These are phyloP conservation scores for Leptoclinus maculatus DNA, from an alignment of 2,797 vertebrate species.

Conservation along the genomic window DNA sequence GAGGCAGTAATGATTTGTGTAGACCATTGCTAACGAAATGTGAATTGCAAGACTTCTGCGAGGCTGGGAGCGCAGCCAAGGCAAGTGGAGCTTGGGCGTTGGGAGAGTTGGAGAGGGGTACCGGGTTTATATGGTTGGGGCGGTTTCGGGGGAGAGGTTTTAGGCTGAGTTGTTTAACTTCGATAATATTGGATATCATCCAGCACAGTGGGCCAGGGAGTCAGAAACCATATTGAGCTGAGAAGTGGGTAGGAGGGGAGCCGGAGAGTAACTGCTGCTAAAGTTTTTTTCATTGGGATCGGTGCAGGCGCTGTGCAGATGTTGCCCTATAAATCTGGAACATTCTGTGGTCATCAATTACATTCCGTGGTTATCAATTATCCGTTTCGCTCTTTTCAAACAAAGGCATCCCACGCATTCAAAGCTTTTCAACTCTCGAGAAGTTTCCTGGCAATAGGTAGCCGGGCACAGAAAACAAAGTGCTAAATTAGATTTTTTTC, in stretches of 20 bases:
- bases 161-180: slow-evolving; percentile 62
- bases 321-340: slow-evolving; percentile 85
- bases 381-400: slow-evolving; percentile 69
- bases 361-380: slow-evolving; percentile 85
- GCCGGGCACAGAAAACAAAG: slow-evolving; percentile 45
- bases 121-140: slow-evolving; percentile 60
- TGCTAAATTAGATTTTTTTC: slow-evolving; percentile 58
- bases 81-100: slow-evolving; percentile 42
- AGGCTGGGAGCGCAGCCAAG: slow-evolving; percentile 53
- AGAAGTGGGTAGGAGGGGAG: slow-evolving; percentile 31
- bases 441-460: slow-evolving; percentile 68
- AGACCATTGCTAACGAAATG: slow-evolving; percentile 63
- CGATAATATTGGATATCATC: slow-evolving; percentile 60
- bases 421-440: slow-evolving; percentile 9
- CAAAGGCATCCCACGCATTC: slow-evolving; percentile 81
- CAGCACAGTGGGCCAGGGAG: slow-evolving; percentile 64
- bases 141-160: slow-evolving; percentile 45
- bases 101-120: slow-evolving; percentile 50
- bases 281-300: slow-evolving; percentile 67
- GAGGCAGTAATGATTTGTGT: slow-evolving; percentile 67
- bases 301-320: slow-evolving; percentile 81
- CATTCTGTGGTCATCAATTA: slow-evolving; percentile 87
- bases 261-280: slow-evolving; percentile 34
- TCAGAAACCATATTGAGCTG: slow-evolving; percentile 44
- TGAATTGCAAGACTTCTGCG: slow-evolving; percentile 54